A percentile compares a stretch with the other conserved stretches of the same genome.
phyloP scores from a whole-genome alignment of 1,140 invertebrate species.

The Apis florea region DNA sequence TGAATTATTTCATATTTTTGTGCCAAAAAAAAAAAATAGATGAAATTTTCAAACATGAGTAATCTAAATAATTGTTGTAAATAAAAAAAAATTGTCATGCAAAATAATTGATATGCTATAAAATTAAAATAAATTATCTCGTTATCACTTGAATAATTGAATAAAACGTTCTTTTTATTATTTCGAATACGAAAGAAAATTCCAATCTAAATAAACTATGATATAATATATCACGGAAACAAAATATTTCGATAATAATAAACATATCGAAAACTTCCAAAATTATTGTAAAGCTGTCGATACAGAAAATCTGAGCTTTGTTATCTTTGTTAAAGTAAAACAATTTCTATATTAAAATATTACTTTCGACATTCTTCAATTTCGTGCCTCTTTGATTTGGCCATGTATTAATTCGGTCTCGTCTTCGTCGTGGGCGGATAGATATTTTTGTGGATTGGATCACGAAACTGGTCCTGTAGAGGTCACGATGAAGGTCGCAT shows the following conservation, averaged over 20 bases:
- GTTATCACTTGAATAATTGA: too few species aligned
- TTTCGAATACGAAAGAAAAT: too few species aligned
- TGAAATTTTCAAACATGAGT: too few species aligned
- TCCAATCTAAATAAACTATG: too few species aligned
- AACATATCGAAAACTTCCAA: not conserved
- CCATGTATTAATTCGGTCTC: not conserved
- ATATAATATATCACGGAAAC: too few species aligned
- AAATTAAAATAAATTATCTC: too few species aligned
- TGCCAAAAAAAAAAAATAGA: too few species aligned
- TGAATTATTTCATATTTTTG: not conserved
- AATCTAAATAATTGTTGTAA: too few species aligned
- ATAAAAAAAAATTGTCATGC: too few species aligned
- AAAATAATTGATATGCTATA: too few species aligned
- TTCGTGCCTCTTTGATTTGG: not conserved
- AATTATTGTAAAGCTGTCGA: not conserved
- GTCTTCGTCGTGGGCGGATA: slow-evolving; percentile 28
- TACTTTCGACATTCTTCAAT: not conserved
- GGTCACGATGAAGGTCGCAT: slow-evolving; percentile 27
- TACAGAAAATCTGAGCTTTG: too few species aligned
- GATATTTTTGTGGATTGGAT: slow-evolving; percentile 21
- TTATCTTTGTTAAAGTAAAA: not conserved
- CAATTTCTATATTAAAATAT: not conserved
- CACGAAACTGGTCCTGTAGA: slow-evolving; percentile 30
- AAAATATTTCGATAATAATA: not conserved
- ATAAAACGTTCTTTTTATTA: too few species aligned